Evolutionary conservation across 2,888 invertebrate species (phyloP), one percentile per base, ranked within the genome.

Genomic region (Mamestra brassicae): DNA sequence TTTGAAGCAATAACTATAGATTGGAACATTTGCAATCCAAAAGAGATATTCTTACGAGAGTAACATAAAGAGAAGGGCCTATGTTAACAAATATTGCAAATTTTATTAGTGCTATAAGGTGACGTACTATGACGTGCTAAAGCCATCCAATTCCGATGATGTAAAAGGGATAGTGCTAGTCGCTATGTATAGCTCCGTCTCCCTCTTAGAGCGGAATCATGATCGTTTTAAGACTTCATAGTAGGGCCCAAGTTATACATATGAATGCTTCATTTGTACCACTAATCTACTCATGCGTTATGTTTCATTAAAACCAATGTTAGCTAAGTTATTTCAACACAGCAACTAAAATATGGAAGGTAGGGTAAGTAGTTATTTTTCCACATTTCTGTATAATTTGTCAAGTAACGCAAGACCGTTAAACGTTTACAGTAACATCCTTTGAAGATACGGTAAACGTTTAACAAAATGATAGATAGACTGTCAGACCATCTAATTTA

Each of bases 281-380:
- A 80, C 50, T 79, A 81, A 85, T 72, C 71, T 76, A 80, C 69
- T 81, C 76, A 83, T 70, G 83, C 85, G 67, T 68, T 61, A 67
- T 58, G 58, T 81, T 86, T 78, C 74, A 67, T 72, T 77, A 68
- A 71, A 74, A 67, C 69, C 58, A 62, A 76, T 75, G 70, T 78
- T 74, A 69, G 80, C 70, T 15, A 77, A 78, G 67, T 38, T 26
- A 63, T 82, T 84, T 75, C 76, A 55, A 71, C 65, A 82, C 15
- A 10, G 7, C 34, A n/a, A 64, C 69, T 66, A 45, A 71, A 72
- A 63, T 69, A 74, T 60, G 66, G 42, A 26, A 54, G n/a, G 17
- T 34, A 26, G 3, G 50, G 50, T 63, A 69, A 10, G 54, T 54
- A 54, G n/a, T 64, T 54, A 79, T 47, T 74, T 76, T 68, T 67